Evolutionary conservation across 2,888 invertebrate genomes (phyloP).

Genomic region (Caradrina kadenii): DNA sequence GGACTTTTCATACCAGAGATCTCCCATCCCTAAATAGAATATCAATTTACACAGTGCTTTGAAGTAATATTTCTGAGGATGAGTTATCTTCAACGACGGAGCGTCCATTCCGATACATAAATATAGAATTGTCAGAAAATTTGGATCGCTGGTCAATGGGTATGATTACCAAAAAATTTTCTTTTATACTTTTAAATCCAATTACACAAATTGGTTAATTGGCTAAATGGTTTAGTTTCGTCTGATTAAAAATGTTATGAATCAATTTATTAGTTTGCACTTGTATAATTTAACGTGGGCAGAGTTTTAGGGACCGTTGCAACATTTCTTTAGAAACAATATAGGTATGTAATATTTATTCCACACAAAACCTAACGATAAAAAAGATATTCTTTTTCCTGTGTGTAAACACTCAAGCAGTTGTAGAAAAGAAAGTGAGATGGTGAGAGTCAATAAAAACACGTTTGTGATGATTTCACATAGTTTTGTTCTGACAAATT

Average conservation of each 20-base stretch:
- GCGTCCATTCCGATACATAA: constrained; percentile 46
- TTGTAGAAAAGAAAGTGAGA: too few species aligned
- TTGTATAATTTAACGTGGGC: constrained; percentile 2
- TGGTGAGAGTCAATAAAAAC: too few species aligned
- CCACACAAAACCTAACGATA: too few species aligned
- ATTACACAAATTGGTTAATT: constrained; percentile 59
- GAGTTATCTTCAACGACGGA: constrained; percentile 40
- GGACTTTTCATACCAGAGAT: constrained; percentile 73
- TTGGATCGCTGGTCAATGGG: constrained; percentile 23
- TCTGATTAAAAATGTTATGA: constrained; percentile 35
- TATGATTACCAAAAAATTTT: constrained; percentile 34
- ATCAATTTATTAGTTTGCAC: constrained; percentile 31
- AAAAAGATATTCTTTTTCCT: too few species aligned
- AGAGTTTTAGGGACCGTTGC: constrained; percentile 22
- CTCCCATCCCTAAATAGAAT: constrained; percentile 72
- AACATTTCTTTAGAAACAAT: too few species aligned
- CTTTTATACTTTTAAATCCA: constrained; percentile 42
- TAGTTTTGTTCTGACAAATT: too few species aligned
- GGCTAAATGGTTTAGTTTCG: constrained; percentile 48
- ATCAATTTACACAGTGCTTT: constrained; percentile 70
- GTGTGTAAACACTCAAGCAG: too few species aligned
- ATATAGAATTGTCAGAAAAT: constrained; percentile 30
- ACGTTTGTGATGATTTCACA: too few species aligned
- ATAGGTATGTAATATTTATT: too few species aligned
- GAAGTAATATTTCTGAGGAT: constrained; percentile 73